Base-by-base conservation (phyloP, 92 coral and sea anemone genomes). In the Plumapathes pennacea region DNA sequence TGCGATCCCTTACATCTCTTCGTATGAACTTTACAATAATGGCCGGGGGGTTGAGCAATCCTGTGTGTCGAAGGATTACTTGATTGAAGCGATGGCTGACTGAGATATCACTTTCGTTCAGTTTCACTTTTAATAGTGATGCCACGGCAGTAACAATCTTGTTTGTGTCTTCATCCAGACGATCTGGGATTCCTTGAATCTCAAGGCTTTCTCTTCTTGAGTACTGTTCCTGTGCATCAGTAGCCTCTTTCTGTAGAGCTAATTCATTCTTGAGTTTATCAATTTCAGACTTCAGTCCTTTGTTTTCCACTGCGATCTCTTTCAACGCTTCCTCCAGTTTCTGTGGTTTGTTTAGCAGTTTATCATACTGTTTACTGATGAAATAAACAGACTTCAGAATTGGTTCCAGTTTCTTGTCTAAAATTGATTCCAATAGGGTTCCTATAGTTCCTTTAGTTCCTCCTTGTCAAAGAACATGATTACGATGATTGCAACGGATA, bases 1-100 rank as follows among this genome's bases (percentile, higher is more conserved):
- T 10, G 51, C 54, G 51, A 25, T 72, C 80, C 28, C 38, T 62
- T 38, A 41, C 46, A 33, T 74, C 74, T 14, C 74, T 50, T 40
- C 44, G 45, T 45, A 67, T 62, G 56, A 74, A 74, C 47, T 74
- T 74, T 30, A 54, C 66, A 27, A 74, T 74, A 31, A 75, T 56
- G 12, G 74, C 50, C 33, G 74, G 65, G 19, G 42, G 71, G 64
- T 44, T 36, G 17, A 18, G 50, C 25, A 46, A 10, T 27, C 23
- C 69, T 51, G 24, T 50, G n/a, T n/a, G n/a, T n/a, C n/a, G n/a
- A n/a, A n/a, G n/a, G n/a, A n/a, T n/a, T n/a, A n/a, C n/a, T n/a
- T n/a, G n/a, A n/a, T n/a, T n/a, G 5, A 68, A 43, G 17, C 65
- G 56, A 30, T 68, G 75, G 25, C 75, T 65, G 10, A 67, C 46